phyloP scores from a whole-genome alignment of 2,888 invertebrate genomes.

The Diabrotica balteata region DNA sequence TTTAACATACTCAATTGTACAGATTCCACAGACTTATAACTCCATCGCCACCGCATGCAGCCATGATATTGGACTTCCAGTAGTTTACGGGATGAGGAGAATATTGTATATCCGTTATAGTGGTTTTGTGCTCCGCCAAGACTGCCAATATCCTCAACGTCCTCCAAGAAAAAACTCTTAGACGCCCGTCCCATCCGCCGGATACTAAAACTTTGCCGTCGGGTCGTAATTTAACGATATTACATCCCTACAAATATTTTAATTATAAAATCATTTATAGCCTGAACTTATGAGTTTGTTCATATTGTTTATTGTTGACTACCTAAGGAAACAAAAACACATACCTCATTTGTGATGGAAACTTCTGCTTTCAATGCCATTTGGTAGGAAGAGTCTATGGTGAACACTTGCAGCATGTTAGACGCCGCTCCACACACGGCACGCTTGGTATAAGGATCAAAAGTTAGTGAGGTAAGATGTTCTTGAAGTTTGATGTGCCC shows the following conservation, averaged over 20 bases:
- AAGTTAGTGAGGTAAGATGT: constrained; percentile 77
- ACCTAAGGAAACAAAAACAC: too few species aligned
- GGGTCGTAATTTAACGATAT: constrained; percentile 70
- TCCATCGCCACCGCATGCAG: constrained; percentile 77
- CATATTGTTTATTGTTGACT: too few species aligned
- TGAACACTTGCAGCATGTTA: constrained; percentile 61
- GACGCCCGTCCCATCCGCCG: constrained; percentile 76
- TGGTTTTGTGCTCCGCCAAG: constrained; percentile 74
- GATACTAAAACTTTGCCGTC: constrained; percentile 77
- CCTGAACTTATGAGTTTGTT: too few species aligned
- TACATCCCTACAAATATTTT: constrained; percentile 63
- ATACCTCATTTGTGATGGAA: constrained; percentile 70
- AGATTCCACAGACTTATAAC: constrained; percentile 82
- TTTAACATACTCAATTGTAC: constrained; percentile 65
- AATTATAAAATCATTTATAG: too few species aligned
- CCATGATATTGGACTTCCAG: constrained; percentile 81
- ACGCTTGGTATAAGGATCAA: constrained; percentile 69
- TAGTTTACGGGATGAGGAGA: constrained; percentile 69
- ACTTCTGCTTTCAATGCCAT: constrained; percentile 67
- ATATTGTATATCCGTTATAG: constrained; percentile 76
- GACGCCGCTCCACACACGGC: constrained; percentile 74
- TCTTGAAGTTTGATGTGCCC: constrained; percentile 67
- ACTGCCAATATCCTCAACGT: constrained; percentile 75
- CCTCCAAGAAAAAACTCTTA: constrained; percentile 80
- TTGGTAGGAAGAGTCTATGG: constrained; percentile 64